Percentiles rank a stretch among this genome's conserved stretches.
Evolutionary conservation across 2,797 vertebrate species (phyloP).

Genomic region (Tamandua tetradactyla): DNA sequence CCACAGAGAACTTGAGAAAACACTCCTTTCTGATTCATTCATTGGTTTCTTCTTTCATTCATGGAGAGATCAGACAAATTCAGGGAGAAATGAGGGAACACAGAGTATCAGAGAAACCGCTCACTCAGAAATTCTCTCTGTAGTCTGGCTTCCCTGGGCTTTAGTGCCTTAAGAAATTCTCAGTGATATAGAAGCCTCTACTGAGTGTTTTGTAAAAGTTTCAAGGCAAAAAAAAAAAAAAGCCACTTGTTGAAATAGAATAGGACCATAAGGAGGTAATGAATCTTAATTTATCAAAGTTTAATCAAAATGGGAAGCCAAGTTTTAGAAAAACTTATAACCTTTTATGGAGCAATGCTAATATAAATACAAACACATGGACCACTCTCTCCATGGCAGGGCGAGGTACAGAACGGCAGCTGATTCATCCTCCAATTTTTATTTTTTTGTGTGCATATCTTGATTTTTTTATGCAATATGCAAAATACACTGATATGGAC

Average conservation of each 20-base stretch:
- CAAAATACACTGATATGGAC: not conserved
- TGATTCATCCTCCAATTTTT: not conserved
- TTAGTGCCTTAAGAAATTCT: not conserved
- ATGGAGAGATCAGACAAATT: constrained; percentile 22
- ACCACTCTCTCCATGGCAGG: not conserved
- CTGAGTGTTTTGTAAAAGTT: not conserved
- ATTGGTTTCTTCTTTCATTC: constrained; percentile 47
- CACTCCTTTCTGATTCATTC: constrained; percentile 45
- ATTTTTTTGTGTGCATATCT: not conserved
- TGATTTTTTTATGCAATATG: not conserved
- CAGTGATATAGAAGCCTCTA: not conserved
- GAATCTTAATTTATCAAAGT: not conserved
- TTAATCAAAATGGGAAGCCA: not conserved
- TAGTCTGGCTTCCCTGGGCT: not conserved
- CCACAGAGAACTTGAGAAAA: constrained; percentile 3
- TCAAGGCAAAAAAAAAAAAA: not conserved
- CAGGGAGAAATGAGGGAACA: not conserved
- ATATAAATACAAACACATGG: not conserved
- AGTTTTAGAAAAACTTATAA: not conserved
- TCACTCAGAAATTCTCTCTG: constrained; percentile 63
- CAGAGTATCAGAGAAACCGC: not conserved
- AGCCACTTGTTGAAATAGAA: not conserved
- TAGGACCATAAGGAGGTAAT: not conserved
- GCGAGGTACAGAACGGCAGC: not conserved
- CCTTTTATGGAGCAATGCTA: not conserved